Conservation (phyloP, 2,113 vertebrate species). For the Willisornis vidua region DNA sequence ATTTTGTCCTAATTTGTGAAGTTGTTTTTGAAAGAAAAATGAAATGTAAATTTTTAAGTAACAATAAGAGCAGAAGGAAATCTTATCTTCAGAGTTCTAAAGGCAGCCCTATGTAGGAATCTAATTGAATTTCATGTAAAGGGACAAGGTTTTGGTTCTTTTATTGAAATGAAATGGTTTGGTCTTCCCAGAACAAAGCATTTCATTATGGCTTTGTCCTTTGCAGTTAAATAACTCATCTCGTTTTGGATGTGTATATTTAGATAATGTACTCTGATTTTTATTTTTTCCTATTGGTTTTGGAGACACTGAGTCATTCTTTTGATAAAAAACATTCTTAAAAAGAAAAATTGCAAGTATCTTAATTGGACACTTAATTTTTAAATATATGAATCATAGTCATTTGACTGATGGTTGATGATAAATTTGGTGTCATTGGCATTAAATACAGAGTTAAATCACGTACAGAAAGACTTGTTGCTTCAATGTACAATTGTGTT, state of each 20-base stretch:
- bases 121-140: background rate
- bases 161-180: background rate
- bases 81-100: background rate
- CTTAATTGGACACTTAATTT: background rate
- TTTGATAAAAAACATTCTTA: background rate
- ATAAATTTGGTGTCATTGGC: background rate
- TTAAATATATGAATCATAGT: background rate
- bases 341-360: background rate
- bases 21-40: background rate
- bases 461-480: background rate
- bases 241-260: background rate
- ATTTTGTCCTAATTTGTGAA: background rate
- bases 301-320: background rate
- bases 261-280: background rate
- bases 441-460: background rate
- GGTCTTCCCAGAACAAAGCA: background rate
- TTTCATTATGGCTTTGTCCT: background rate
- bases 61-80: background rate
- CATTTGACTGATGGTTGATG: background rate
- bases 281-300: background rate
- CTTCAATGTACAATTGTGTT: background rate
- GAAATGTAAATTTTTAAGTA: background rate
- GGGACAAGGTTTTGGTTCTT: background rate
- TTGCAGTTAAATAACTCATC: background rate
- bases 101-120: background rate